These are phyloP conservation scores for Orientallactaga sibirica DNA, from an alignment of 2,797 vertebrate species.

Conservation along the genomic window DNA sequence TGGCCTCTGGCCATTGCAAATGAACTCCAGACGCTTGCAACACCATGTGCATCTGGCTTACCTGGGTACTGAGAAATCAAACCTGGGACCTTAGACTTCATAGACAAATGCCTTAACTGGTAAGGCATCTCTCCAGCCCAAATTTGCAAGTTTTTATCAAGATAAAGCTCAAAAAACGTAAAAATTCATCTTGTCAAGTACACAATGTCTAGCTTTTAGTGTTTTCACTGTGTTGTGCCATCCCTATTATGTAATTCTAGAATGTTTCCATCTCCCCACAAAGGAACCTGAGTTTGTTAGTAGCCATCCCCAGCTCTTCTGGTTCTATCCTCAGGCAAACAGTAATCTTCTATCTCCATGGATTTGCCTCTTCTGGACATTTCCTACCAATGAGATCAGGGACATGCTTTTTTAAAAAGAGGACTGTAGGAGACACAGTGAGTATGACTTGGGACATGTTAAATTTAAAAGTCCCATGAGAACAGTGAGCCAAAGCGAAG, in stretches of 20 bases:
- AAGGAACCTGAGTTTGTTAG: constrained; percentile 25
- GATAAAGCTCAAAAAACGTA: constrained; percentile 32
- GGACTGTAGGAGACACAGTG: neutral
- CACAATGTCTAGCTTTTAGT: neutral
- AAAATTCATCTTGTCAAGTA: constrained; percentile 1
- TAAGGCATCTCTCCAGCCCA: neutral
- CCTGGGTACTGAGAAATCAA: too few relatives aligned
- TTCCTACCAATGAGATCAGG: constrained; percentile 20
- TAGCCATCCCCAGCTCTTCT: constrained; percentile 45
- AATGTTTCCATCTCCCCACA: constrained; percentile 37
- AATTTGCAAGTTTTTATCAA: constrained; percentile 21
- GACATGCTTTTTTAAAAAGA: neutral
- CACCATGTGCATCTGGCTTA: too few relatives aligned
- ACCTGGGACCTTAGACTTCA: too few relatives aligned
- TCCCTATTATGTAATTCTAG: constrained; percentile 34
- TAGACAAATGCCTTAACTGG: too few relatives aligned
- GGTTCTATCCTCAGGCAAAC: neutral
- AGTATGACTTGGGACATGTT: neutral
- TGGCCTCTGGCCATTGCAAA: too few relatives aligned
- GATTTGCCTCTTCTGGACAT: constrained; percentile 42
- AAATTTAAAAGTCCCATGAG: neutral
- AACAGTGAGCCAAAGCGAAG: neutral
- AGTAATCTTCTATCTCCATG: constrained; percentile 48
- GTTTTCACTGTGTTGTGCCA: constrained; percentile 4
- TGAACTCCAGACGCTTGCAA: too few relatives aligned